A percentile compares a stretch with the other conserved stretches of the same genome.
These are phyloP conservation scores for Daphoenositta chrysoptera DNA, from an alignment of 2,113 vertebrate species.

Conservation along the genomic window DNA sequence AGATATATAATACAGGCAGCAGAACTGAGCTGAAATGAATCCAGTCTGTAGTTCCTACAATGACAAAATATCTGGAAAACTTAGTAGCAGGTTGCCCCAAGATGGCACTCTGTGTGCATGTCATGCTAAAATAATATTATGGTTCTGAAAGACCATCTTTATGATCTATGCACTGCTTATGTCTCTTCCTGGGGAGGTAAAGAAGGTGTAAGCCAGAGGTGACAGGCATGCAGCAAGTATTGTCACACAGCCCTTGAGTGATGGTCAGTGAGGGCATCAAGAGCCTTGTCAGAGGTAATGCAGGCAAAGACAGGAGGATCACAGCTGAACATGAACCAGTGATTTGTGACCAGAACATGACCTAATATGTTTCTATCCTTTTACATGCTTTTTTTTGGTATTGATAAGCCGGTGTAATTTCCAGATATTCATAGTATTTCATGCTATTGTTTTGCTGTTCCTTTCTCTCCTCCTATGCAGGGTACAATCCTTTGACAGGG, in stretches of 20 bases:
- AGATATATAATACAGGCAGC: not conserved
- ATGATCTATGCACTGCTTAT: not conserved
- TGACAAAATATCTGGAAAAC: not conserved
- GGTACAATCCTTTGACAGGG: not conserved
- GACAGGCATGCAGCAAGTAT: not conserved
- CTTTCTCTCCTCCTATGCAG: not conserved
- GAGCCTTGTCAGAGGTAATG: not conserved
- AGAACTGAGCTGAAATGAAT: not conserved
- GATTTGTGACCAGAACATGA: not conserved
- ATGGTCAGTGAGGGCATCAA: not conserved
- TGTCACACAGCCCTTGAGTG: not conserved
- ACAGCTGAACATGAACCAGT: not conserved
- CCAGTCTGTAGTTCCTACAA: not conserved
- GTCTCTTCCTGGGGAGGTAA: not conserved
- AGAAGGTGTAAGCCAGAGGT: not conserved
- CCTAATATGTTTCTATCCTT: not conserved
- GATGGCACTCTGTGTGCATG: slow-evolving; percentile 20
- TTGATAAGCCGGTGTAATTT: not conserved
- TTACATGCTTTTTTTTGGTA: not conserved
- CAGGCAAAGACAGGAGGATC: not conserved
- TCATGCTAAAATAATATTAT: not conserved
- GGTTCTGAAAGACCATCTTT: not conserved
- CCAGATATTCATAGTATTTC: not conserved
- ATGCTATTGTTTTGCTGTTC: not conserved
- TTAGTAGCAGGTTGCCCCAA: slow-evolving; percentile 8